phyloP scores from a whole-genome alignment of 2,113 vertebrate species.

The Tetrax tetrax region DNA sequence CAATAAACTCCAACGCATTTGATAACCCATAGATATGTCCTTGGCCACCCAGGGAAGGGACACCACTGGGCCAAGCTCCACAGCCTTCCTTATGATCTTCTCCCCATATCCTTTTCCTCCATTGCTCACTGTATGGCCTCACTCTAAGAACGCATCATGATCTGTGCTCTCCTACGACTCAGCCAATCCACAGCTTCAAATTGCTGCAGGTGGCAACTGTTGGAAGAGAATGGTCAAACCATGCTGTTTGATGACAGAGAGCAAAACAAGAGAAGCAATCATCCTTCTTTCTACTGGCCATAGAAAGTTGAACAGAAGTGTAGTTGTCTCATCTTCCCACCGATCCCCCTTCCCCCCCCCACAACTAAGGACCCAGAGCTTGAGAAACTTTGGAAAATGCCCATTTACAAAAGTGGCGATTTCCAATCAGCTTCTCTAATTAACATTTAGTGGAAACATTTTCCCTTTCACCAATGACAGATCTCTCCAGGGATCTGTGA shows the following conservation, averaged over 20 bases:
- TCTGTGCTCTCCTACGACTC: background rate
- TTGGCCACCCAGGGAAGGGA: background rate
- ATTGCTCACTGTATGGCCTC: background rate
- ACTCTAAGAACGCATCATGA: background rate
- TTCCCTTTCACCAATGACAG: background rate
- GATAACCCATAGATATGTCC: background rate
- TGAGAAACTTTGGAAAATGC: background rate
- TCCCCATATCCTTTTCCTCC: background rate
- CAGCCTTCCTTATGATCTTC: background rate
- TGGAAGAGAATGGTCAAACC: background rate
- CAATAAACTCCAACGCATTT: background rate
- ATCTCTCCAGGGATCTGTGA: background rate
- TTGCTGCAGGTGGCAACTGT: background rate
- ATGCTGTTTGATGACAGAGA: background rate
- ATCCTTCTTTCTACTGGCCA: background rate
- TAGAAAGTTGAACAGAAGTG: background rate
- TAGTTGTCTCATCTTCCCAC: background rate
- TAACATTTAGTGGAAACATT: background rate
- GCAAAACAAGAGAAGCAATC: background rate
- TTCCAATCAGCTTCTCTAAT: background rate
- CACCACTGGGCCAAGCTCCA: accelerated
- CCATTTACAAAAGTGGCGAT: background rate
- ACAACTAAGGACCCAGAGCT: background rate
- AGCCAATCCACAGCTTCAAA: background rate
- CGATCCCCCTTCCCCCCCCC: too few relatives aligned